Conservation (phyloP, 2,888 invertebrate genomes). For the Leucophora obtusa region DNA sequence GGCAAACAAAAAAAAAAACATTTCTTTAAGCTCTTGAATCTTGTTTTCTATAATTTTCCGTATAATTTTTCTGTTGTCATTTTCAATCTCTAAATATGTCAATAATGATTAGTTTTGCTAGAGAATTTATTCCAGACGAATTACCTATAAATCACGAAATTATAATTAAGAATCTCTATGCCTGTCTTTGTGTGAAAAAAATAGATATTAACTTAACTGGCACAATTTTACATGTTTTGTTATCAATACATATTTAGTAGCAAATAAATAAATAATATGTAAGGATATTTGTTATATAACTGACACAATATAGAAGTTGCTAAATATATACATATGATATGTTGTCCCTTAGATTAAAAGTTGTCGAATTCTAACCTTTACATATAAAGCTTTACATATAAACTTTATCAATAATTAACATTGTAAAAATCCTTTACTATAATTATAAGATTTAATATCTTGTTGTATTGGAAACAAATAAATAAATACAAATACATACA, state of each 20-base stretch:
- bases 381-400: too few species aligned
- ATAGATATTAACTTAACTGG: neutral
- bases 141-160: constrained; percentile 42
- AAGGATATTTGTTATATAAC: constrained; percentile 23
- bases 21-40: too few species aligned
- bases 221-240: neutral
- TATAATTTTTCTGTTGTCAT: constrained; percentile 11
- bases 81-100: constrained; percentile 6
- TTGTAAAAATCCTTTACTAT: too few species aligned
- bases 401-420: too few species aligned
- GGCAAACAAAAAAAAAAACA: too few species aligned
- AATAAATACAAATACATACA: too few species aligned
- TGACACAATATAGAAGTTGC: constrained; percentile 37
- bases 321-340: constrained; percentile 3
- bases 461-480: too few species aligned
- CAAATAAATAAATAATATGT: neutral
- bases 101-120: constrained; percentile 11
- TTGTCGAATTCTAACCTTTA: too few species aligned
- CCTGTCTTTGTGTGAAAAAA: constrained; percentile 21
- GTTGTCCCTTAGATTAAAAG: too few species aligned
- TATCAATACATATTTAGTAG: constrained; percentile 20
- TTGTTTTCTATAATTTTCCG: too few species aligned
- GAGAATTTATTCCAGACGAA: neutral
- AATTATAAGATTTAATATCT: too few species aligned
- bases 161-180: constrained; percentile 38